Evolutionary conservation across 2,888 invertebrate species (phyloP), one percentile per base, ranked within the genome.

Genomic region (Merodon equestris): DNA sequence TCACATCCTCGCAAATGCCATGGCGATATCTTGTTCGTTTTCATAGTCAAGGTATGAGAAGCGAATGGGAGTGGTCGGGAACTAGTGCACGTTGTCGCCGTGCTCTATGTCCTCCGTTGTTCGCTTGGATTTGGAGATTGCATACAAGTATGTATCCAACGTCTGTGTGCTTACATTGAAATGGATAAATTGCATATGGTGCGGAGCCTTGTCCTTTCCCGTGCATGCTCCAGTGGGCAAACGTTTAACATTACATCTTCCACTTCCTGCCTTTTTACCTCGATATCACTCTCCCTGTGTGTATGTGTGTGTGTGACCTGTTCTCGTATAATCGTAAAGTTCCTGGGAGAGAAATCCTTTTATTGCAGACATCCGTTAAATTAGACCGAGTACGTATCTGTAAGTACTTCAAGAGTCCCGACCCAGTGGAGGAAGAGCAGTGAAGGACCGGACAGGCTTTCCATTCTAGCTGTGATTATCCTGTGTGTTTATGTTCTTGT

Each of bases 211-310:
- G 50, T 36, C 17, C 50, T 67, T 56, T 13, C 60, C 27, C 18
- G n/a, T 76, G 27, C 44, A 76, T 61, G 66, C 51, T 77, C 40
- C 45, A 61, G 56, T 60, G 51, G 66, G 40, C 66, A 66, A 67
- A 71, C 76, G 76, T 60, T 71, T 76, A 71, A 76, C 14, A 54
- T 66, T 66, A 72, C 72, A 77, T 71, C 60, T 71, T 76, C 18
- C 45, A 66, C 60, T 51, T 71, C 70, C 70, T 61, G 61, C 4
- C 57, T 17, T 19, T n/a, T n/a, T n/a, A 10, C 40, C 9, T 40
- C 40, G 14, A 9, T 45, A 15, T 13, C 5, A 15, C 14, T 17
- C 18, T 40, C 3, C 7, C 2, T 27, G 27, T 27, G 27, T 27
- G 27, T 27, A 27, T 27, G 27, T 27, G 27, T n/a, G n/a, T n/a